Evolutionary conservation across 2,888 invertebrate genomes (phyloP), one percentile per base, ranked within the genome.

Genomic region (Patella caerulea): DNA sequence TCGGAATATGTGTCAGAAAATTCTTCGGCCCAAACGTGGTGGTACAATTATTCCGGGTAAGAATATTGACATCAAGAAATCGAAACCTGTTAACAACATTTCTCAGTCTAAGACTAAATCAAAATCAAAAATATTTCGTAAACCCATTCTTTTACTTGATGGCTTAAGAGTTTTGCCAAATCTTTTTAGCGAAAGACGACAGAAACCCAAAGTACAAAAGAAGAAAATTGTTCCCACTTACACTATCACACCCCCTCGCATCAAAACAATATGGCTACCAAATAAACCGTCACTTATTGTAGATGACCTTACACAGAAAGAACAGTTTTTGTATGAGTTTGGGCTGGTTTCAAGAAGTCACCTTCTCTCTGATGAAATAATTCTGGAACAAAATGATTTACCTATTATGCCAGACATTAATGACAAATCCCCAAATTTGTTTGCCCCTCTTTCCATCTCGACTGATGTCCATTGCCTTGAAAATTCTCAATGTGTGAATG

Each of bases 301-400:
- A 24, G 74, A 74, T 4, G 71, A 77, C 24, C 77, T 81, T 12
- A 55, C 77, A 29, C 77, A 77, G 53, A 79, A 81, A 65, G 79
- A 81, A 55, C 77, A 72, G 55, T 81, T 79, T 71, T 79, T 81
- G 65, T 81, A 71, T 72, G 73, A 79, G 71, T 59, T 81, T 53
- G 75, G 73, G 45, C 56, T 81, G 71, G 73, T 79, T 15, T 75
- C 72, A 70, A 69, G 70, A 17, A 73, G 71, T 69, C 56, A 76
- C 5, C 34, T 72, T n/a, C 17, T 71, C 34, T 54, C 53, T 12
- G 71, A 70, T 4, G 17, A 52, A 19, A 71, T 76, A 14, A 24
- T 65, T 24, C 9, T 15, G 19, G 12, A 5, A 1, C 19, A 24
- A 24, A 65, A 65, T 65, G 14, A 19, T 11, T 2, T 65, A 11